phyloP scores from a whole-genome alignment of 92 coral and sea anemone species.

The Palythoa heliodiscus region DNA sequence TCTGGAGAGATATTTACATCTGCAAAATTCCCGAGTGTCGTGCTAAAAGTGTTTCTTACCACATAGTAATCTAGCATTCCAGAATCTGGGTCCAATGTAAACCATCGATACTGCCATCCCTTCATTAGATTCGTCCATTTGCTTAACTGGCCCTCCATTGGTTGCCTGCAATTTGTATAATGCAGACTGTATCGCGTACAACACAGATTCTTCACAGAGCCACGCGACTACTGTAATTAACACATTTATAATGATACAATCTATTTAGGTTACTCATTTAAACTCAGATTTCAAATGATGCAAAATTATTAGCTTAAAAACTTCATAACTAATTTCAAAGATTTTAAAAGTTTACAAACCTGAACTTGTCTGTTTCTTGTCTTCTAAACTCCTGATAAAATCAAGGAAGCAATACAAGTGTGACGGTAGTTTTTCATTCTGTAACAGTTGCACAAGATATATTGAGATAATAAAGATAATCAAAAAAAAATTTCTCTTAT shows the following conservation, averaged over 20 bases:
- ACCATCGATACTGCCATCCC: constrained; percentile 99
- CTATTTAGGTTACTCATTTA: neutral
- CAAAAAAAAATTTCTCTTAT: neutral
- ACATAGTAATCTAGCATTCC: constrained; percentile 95
- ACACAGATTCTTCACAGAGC: neutral
- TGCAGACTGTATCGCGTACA: no score
- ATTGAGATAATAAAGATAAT: neutral
- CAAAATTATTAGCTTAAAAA: neutral
- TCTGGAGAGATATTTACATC: no score
- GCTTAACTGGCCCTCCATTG: constrained; percentile 95
- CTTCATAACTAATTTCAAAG: neutral
- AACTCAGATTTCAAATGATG: neutral
- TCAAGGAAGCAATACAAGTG: constrained; percentile 19
- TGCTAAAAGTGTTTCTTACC: constrained; percentile 49
- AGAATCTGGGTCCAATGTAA: constrained; percentile 85
- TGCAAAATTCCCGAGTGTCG: no score
- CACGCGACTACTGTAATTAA: neutral
- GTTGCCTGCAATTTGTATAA: constrained; percentile 62
- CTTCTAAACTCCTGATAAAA: constrained; percentile 33
- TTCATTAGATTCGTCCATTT: constrained; percentile 98
- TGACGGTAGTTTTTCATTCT: neutral
- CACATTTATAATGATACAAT: no score
- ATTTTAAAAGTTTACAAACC: constrained; percentile 3
- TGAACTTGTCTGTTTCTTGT: constrained; percentile 45
- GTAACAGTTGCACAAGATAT: neutral